A percentile compares a stretch with the other conserved stretches of the same genome.
These are phyloP conservation scores for Pachydiplax longipennis DNA, from an alignment of 2,888 invertebrate species.

Conservation along the genomic window DNA sequence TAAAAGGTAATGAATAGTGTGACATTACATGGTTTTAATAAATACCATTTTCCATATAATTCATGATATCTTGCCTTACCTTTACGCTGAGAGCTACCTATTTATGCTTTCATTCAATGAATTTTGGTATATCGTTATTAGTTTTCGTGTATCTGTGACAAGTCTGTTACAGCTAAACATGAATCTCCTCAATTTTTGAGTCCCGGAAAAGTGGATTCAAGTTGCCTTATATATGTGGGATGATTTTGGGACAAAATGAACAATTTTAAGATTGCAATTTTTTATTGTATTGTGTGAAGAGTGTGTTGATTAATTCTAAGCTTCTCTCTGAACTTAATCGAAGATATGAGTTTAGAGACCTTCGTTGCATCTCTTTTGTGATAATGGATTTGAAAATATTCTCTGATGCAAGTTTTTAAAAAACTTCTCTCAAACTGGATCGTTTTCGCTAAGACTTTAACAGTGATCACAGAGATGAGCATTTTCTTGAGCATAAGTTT, in stretches of 20 bases:
- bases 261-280: background rate
- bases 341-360: background rate
- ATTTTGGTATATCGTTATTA: background rate
- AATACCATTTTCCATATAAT: background rate
- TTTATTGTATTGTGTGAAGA: background rate
- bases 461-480: background rate
- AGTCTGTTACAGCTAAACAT: background rate
- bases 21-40: background rate
- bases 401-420: background rate
- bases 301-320: slow-evolving; percentile 25
- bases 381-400: slow-evolving; percentile 2
- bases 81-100: background rate
- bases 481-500: background rate
- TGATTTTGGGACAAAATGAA: background rate
- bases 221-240: slow-evolving; percentile 24
- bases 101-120: background rate
- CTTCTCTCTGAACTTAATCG: background rate
- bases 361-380: slow-evolving; percentile 13
- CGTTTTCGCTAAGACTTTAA: background rate
- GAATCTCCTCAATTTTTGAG: slow-evolving; percentile 8
- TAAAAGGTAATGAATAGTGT: background rate
- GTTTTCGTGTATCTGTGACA: background rate
- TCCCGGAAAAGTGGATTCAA: background rate
- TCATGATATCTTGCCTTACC: background rate
- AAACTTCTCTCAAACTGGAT: background rate